phyloP scores from a whole-genome alignment of 2,888 invertebrate species.

The Acanthosepion esculentum region DNA sequence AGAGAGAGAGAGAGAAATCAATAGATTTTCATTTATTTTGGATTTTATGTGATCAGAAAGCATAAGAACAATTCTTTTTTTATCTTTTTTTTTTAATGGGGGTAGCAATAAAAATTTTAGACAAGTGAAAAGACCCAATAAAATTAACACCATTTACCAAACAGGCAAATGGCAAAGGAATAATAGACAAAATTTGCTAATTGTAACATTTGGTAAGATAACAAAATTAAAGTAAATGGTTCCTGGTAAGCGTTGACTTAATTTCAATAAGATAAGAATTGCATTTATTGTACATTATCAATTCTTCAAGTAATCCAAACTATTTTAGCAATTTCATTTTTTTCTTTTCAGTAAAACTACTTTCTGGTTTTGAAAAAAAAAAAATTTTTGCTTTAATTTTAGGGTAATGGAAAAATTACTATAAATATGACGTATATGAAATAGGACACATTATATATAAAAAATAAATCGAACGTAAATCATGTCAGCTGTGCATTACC shows the following conservation, averaged over 20 bases:
- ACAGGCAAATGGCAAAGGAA: not conserved
- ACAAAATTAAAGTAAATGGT: not conserved
- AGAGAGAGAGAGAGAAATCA: not conserved
- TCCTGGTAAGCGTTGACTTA: not conserved
- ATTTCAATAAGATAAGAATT: not conserved
- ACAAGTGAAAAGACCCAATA: not conserved
- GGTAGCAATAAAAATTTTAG: not conserved
- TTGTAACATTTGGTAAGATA: not conserved
- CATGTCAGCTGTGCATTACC: not conserved
- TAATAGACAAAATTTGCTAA: not conserved
- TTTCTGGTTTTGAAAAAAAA: not conserved
- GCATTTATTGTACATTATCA: conserved; percentile 33
- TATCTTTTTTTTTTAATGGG: not conserved
- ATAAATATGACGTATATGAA: not conserved
- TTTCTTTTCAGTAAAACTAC: not conserved
- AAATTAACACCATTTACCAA: not conserved
- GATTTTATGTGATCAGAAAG: not conserved
- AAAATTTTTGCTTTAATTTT: not conserved
- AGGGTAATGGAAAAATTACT: conserved; percentile 9
- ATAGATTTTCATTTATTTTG: not conserved
- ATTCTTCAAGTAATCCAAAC: not conserved
- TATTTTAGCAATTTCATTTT: not conserved
- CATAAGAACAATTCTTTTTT: not conserved
- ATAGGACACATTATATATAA: not conserved
- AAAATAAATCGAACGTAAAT: not conserved